Evolutionary conservation across 2,797 vertebrate genomes (phyloP).

Genomic region (Channa striata): DNA sequence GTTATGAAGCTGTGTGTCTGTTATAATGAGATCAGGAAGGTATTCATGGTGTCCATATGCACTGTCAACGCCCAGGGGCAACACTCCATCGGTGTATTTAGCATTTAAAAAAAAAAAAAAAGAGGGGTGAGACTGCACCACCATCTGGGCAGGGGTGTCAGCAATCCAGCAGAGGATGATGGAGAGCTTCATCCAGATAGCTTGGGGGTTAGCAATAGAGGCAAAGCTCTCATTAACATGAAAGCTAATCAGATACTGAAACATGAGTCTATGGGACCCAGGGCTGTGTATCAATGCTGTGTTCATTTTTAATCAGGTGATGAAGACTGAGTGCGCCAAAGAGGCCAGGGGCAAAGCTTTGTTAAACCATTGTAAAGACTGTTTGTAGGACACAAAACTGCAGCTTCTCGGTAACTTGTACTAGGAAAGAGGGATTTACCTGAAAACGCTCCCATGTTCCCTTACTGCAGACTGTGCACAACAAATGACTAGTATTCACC

Average conservation of each 20-base stretch:
- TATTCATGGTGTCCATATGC: slow-evolving; percentile 74
- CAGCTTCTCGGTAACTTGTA: slow-evolving; percentile 23
- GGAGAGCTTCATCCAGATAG: slow-evolving; percentile 67
- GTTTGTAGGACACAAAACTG: slow-evolving; percentile 18
- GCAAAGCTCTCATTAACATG: slow-evolving; percentile 72
- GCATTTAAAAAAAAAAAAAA: slow-evolving; percentile 38
- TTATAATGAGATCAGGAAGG: slow-evolving; percentile 72
- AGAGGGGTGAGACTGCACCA: slow-evolving; percentile 60
- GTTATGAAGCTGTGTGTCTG: slow-evolving; percentile 42
- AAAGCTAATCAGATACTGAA: slow-evolving; percentile 74
- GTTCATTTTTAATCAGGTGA: slow-evolving; percentile 69
- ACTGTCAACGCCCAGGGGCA: slow-evolving; percentile 64
- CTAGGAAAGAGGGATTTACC: slow-evolving; percentile 4
- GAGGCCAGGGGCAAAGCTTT: slow-evolving; percentile 32
- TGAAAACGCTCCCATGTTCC: not conserved
- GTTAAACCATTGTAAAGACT: slow-evolving; percentile 28
- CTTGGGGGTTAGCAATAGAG: slow-evolving; percentile 65
- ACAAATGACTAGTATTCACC: not conserved
- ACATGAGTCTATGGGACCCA: slow-evolving; percentile 67
- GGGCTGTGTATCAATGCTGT: slow-evolving; percentile 56
- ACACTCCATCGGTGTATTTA: slow-evolving; percentile 66
- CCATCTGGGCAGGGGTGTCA: slow-evolving; percentile 78
- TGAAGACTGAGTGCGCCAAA: slow-evolving; percentile 49
- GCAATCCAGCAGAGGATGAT: slow-evolving; percentile 71
- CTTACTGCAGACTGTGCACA: not conserved